These are phyloP conservation scores for Drosophila acutilabella DNA, from an alignment of 2,888 invertebrate species.

Conservation along the genomic window DNA sequence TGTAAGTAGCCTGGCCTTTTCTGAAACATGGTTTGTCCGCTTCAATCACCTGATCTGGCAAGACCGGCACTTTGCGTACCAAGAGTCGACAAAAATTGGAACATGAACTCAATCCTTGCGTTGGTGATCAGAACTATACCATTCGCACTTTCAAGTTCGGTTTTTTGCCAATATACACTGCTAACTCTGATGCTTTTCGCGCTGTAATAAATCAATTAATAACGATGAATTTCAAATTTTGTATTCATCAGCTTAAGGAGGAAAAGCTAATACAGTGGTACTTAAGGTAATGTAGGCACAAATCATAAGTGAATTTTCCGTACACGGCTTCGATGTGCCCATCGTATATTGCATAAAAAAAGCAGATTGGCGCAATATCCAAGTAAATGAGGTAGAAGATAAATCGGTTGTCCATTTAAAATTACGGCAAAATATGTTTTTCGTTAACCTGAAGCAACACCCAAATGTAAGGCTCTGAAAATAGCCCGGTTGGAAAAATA, in stretches of 20 bases:
- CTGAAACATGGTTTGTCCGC: too few relatives aligned
- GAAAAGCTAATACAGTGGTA: conserved; percentile 4
- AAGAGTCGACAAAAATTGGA: background rate
- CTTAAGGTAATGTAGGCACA: conserved; percentile 8
- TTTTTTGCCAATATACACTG: conserved; percentile 20
- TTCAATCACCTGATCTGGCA: too few relatives aligned
- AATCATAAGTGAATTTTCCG: background rate
- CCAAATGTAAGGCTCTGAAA: too few relatives aligned
- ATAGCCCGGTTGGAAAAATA: too few relatives aligned
- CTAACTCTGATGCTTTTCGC: conserved; percentile 25
- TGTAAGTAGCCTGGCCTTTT: too few relatives aligned
- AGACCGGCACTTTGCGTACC: background rate
- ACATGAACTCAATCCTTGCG: conserved; percentile 4
- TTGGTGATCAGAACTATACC: conserved; percentile 13
- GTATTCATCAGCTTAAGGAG: conserved; percentile 23
- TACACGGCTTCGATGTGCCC: background rate
- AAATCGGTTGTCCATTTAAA: too few relatives aligned
- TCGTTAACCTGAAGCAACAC: too few relatives aligned
- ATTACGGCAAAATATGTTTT: too few relatives aligned
- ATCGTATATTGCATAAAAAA: background rate
- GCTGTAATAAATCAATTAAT: conserved; percentile 6
- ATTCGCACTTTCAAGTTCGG: conserved; percentile 26
- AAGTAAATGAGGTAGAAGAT: too few relatives aligned
- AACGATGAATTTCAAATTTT: conserved; percentile 11
- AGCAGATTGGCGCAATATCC: background rate